Evolutionary conservation across 1,140 invertebrate species (phyloP), one percentile per base, ranked within the genome.

Genomic region (Euwallacea fornicatus): DNA sequence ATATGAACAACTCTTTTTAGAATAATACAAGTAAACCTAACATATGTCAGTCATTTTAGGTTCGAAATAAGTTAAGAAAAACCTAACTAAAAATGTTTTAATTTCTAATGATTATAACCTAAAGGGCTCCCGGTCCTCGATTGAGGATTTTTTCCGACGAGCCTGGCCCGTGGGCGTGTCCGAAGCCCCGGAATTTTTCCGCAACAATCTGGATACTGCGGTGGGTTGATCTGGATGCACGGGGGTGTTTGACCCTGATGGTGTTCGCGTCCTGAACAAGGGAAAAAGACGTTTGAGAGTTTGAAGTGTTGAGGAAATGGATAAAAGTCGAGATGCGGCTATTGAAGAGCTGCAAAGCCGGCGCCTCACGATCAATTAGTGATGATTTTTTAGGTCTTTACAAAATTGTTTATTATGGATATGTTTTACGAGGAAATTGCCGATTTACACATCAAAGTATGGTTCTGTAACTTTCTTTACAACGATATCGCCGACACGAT

Each of bases 161-260:
- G 83, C 80, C 83, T 82, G 83, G 77, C 80, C 84, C 10, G 88
- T 85, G 7, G 85, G 81, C 0, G 84, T 85, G 56, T 88, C 86
- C 0, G 89, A 89, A 2, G 88, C 88, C 72, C 88, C 88, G 2
- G 89, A 90, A 46, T 88, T 83, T 79, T 88, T 88, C 47, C 88
- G 81, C 16, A 88, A 78, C n/a, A 91, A 76, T 73, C 87, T 86
- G 42, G 88, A 83, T n/a, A 85, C 85, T 8, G 86, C 86, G 7
- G 86, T 87, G 72, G 83, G 81, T 75, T 85, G 83, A 7, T 86
- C 87, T 15, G 88, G 83, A 8, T 88, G 85, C 68, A 90, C 83
- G 44, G 89, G 88, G 2, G 89, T 90, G 66, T 87, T 88, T 43
- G 88, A 88, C 16, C 88, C 88, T 2, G 89, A 90, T 47, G 89